Evolutionary conservation across 2,797 vertebrate genomes (phyloP).

Genomic region (Lagorchestes hirsutus): DNA sequence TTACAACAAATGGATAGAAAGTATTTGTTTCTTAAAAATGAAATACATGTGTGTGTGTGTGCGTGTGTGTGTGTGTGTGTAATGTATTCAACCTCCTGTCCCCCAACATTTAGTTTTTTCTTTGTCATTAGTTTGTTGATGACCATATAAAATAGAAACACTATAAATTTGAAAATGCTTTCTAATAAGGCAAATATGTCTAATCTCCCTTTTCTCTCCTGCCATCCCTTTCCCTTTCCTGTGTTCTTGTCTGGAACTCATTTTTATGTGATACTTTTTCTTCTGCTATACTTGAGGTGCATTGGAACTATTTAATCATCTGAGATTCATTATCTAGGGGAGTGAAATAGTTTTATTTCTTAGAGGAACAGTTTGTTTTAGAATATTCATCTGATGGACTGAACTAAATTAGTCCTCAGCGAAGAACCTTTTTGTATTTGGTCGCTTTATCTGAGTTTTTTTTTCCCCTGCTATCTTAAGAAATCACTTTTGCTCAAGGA

Average conservation of each 20-base stretch:
- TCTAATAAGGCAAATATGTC: background rate
- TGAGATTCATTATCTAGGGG: constrained; percentile 33
- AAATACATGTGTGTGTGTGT: background rate
- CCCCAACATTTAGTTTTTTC: background rate
- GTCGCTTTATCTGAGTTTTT: background rate
- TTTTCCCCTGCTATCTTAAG: background rate
- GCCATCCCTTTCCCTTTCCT: accelerated
- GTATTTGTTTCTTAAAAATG: background rate
- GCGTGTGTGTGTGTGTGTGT: no score
- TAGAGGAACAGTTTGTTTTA: constrained; percentile 28
- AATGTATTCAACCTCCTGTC: background rate
- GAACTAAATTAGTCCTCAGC: constrained; percentile 19
- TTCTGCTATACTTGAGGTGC: background rate
- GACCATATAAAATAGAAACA: background rate
- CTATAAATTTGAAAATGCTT: background rate
- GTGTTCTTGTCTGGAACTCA: constrained; percentile 1
- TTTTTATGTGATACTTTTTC: background rate
- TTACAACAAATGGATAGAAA: background rate
- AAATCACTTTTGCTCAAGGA: constrained; percentile 23
- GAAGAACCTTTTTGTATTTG: constrained; percentile 21
- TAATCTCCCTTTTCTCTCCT: background rate
- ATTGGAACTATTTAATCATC: background rate
- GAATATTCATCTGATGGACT: background rate
- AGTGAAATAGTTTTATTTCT: constrained; percentile 47
- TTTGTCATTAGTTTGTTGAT: background rate